Conservation (phyloP, 2,797 vertebrate genomes). For the Odontamblyopus rebecca region DNA sequence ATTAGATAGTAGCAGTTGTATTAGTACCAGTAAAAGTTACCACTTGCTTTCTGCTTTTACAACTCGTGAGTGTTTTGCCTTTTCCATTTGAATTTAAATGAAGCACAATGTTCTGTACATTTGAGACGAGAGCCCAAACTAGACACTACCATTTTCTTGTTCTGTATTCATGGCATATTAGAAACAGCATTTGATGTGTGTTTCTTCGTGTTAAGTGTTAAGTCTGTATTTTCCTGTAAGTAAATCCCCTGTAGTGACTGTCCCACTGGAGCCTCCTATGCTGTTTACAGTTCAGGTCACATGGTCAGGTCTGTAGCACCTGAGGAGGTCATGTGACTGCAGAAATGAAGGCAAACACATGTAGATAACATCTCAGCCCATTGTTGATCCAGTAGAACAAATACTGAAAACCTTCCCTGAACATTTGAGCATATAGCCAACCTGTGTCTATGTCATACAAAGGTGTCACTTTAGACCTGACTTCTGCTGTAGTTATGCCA, state of each 20-base stretch:
- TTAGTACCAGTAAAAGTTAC: too few species aligned
- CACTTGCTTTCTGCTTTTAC: too few species aligned
- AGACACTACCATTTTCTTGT: background rate
- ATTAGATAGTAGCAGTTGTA: too few species aligned
- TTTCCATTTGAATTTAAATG: too few species aligned
- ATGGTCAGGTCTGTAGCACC: slow-evolving; percentile 42
- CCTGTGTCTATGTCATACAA: background rate
- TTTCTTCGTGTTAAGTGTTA: too few species aligned
- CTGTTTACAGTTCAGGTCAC: slow-evolving; percentile 66
- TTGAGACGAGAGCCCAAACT: too few species aligned
- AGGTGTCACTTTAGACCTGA: background rate
- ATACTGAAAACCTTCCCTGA: slow-evolving; percentile 2
- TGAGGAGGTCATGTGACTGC: slow-evolving; percentile 53
- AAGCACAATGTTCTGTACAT: too few species aligned
- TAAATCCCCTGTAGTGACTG: slow-evolving; percentile 29
- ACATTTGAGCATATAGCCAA: background rate
- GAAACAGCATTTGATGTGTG: background rate
- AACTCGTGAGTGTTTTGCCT: too few species aligned
- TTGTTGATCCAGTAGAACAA: slow-evolving; percentile 28
- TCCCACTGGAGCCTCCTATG: slow-evolving; percentile 44
- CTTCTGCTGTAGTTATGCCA: background rate
- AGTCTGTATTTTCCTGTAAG: background rate
- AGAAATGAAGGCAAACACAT: slow-evolving; percentile 57
- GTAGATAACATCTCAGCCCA: slow-evolving; percentile 50
- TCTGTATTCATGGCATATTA: background rate